Evolutionary conservation across 2,888 invertebrate species (phyloP).

Genomic region (Epistrophe eligans): DNA sequence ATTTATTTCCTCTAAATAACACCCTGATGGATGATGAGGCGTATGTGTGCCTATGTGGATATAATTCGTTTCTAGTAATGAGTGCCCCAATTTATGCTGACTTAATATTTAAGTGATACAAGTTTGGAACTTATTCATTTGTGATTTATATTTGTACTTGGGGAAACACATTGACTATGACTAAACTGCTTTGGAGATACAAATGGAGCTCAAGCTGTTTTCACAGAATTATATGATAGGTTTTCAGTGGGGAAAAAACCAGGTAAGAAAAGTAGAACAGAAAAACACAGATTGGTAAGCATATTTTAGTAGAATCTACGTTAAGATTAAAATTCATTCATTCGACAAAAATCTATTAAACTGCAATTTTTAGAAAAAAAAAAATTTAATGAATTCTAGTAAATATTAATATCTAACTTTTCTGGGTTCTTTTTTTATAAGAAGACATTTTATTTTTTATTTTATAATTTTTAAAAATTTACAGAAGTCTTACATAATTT

Average conservation of each 20-base stretch:
- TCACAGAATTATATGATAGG: not conserved
- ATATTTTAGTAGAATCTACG: too few relatives aligned
- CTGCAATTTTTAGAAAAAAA: too few relatives aligned
- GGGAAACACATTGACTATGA: not conserved
- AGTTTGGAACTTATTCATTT: conserved; percentile 30
- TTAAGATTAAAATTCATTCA: too few relatives aligned
- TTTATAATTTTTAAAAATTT: too few relatives aligned
- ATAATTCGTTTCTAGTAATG: conserved; percentile 22
- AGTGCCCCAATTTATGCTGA: conserved; percentile 27
- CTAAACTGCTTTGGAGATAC: not conserved
- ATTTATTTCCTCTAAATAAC: not conserved
- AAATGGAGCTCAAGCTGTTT: not conserved
- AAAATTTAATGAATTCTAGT: too few relatives aligned
- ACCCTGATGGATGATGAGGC: not conserved
- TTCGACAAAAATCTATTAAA: too few relatives aligned
- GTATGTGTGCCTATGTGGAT: conserved; percentile 30
- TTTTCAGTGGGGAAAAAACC: not conserved
- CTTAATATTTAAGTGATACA: conserved; percentile 37
- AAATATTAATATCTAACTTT: too few relatives aligned
- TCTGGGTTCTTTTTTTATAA: too few relatives aligned
- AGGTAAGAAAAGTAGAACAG: not conserved
- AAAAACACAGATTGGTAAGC: too few relatives aligned
- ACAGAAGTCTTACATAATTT: too few relatives aligned
- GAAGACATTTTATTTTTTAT: too few relatives aligned
- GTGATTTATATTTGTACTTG: conserved; percentile 15